A percentile compares a stretch with the other conserved stretches of the same genome.
These are phyloP conservation scores for Ostrea denselamellosa DNA, from an alignment of 1,140 invertebrate genomes.

Conservation along the genomic window DNA sequence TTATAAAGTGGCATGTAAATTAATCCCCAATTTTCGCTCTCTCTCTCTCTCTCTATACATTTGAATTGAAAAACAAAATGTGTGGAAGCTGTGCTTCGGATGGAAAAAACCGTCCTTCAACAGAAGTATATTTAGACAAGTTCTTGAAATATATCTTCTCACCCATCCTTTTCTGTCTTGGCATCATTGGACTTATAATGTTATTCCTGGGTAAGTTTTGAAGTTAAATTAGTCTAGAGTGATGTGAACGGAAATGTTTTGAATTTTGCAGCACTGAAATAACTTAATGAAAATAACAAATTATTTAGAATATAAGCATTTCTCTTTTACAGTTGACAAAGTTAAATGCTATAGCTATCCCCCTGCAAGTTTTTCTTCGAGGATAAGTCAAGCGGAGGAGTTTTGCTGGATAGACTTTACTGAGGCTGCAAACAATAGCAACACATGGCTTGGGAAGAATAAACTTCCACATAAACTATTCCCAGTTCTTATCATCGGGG, in stretches of 20 bases:
- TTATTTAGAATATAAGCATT: not conserved
- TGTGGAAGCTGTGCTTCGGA: conserved; percentile 6
- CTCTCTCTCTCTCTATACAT: not conserved
- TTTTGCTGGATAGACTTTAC: conserved; percentile 53
- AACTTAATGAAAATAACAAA: not conserved
- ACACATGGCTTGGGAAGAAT: not conserved
- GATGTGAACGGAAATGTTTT: not conserved
- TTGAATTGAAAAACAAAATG: not conserved
- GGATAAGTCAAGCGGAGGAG: conserved; percentile 38
- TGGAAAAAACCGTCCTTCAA: conserved; percentile 24
- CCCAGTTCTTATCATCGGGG: conserved; percentile 49
- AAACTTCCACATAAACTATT: conserved; percentile 53
- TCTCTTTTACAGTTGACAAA: conserved; percentile 51
- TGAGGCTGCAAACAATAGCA: not conserved
- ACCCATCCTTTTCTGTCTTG: conserved; percentile 43
- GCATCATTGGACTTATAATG: conserved; percentile 40
- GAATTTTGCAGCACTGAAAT: not conserved
- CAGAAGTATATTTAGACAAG: conserved; percentile 54
- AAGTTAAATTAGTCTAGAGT: not conserved
- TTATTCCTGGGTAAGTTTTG: conserved; percentile 56
- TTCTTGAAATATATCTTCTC: conserved; percentile 50
- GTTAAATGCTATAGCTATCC: conserved; percentile 33
- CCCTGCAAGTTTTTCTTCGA: not conserved
- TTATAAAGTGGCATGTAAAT: not conserved
- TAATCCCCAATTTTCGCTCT: not conserved